Base-by-base conservation (phyloP, 2,113 vertebrate species). In the Eublepharis macularius region DNA sequence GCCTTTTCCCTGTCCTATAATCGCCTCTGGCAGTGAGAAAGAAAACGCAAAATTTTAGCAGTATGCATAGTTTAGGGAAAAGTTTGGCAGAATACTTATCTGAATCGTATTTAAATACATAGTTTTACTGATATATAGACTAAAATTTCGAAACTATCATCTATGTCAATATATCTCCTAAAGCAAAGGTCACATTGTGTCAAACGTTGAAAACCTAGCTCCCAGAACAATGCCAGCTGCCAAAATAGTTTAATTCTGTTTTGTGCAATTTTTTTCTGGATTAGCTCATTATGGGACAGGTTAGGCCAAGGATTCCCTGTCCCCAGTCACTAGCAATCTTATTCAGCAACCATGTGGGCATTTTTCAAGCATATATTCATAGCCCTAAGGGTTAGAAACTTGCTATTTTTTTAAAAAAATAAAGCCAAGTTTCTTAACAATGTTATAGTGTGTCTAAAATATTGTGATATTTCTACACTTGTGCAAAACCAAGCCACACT, bases 1-100 rank as follows among this genome's bases (percentile, higher is more conserved):
- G 92, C 10, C 99, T 97, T 90, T 99, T 99, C 81, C 99, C 99
- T 0, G 98, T 99, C 86, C 99, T 98, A 93, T 97, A 99, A 87
- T 99, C 98, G 4, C 99, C 99, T 92, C 99, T 99, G 93, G 60
- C 69, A 92, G 87, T 75, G 21, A 81, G 32, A 51, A 74, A 84
- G 79, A 60, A 82, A 82, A 85, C 60, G 47, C 4, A 57, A 49
- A 80, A 1, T 36, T 80, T 83, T 57, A 65, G 14, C 10, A 79
- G 2, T 13, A 21, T 9, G n/a, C 14, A 34, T 72, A 75, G 26
- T 65, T 47, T 45, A 63, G 66, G 4, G 34, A 39, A 43, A 41
- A 43, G 36, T 4, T 47, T 16, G 9, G 63, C 51, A 79, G 39
- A 36, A 65, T 3, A 17, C 3, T 3, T 19, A 0, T 2, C 57